Evolutionary conservation across 2,797 vertebrate species (phyloP).

Genomic region (Molossus molossus): DNA sequence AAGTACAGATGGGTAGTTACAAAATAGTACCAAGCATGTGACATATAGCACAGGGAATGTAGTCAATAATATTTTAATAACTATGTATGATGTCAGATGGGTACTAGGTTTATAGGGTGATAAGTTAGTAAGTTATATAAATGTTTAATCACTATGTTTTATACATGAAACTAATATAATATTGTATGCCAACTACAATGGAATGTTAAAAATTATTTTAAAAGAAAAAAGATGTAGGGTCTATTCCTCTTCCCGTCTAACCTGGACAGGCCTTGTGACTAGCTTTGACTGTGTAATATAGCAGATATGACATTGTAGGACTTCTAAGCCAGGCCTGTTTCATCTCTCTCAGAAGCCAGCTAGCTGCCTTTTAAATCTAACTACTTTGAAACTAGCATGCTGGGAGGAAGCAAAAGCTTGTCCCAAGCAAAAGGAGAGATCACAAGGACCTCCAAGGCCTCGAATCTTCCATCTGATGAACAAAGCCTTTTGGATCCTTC

Average conservation of each 20-base stretch:
- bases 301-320: neutral
- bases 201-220: neutral
- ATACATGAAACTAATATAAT: too few species aligned
- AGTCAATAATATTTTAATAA: too few species aligned
- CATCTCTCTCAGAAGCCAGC: neutral
- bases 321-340: neutral
- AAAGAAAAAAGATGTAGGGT: neutral
- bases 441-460: too few species aligned
- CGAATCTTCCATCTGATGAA: neutral
- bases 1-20: neutral
- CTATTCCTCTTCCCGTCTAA: neutral
- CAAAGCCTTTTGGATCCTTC: neutral
- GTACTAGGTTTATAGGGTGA: too few species aligned
- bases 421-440: neutral
- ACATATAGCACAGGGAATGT: too few species aligned
- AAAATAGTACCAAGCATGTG: too few species aligned
- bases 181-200: too few species aligned
- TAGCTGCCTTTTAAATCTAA: constrained; percentile 28
- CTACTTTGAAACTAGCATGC: neutral
- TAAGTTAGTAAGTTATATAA: too few species aligned
- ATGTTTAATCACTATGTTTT: too few species aligned
- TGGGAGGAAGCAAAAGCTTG: neutral
- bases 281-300: neutral
- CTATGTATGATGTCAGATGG: too few species aligned
- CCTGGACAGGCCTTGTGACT: neutral